A percentile compares a stretch with the other conserved stretches of the same genome.
Conservation (phyloP, 1,140 invertebrate genomes). For the Drosophila ficusphila region DNA sequence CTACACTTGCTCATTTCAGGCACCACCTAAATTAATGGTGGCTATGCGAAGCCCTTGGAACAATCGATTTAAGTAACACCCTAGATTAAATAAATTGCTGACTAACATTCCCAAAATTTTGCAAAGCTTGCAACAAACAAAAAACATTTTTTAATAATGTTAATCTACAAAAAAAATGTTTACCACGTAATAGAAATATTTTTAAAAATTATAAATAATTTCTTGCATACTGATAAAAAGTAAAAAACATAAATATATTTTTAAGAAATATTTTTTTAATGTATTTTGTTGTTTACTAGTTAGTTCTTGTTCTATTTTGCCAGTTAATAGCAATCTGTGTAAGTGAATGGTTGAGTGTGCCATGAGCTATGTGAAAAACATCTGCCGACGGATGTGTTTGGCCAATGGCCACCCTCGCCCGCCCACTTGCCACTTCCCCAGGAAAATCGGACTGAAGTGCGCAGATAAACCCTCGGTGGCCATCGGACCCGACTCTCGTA, state of each 20-base stretch:
- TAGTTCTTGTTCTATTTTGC: not conserved
- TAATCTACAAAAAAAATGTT: too few species aligned
- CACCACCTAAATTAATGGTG: constrained; percentile 53
- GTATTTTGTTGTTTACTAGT: not conserved
- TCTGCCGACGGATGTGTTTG: constrained; percentile 71
- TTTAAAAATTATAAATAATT: too few species aligned
- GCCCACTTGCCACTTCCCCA: constrained; percentile 13
- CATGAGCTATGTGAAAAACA: constrained; percentile 61
- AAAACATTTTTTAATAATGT: too few species aligned
- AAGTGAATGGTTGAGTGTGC: constrained; percentile 3
- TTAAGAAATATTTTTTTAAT: not conserved
- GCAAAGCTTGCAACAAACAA: too few species aligned
- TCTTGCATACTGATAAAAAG: too few species aligned
- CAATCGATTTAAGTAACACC: not conserved
- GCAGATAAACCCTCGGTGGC: constrained; percentile 57
- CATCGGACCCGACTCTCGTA: constrained; percentile 19
- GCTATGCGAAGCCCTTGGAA: not conserved
- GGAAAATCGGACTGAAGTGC: constrained; percentile 52
- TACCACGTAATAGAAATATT: too few species aligned
- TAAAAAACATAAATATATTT: too few species aligned
- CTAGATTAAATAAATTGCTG: constrained; percentile 4
- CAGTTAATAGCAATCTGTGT: not conserved
- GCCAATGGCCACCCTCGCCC: too few species aligned
- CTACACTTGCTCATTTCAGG: constrained; percentile 69
- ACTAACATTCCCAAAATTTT: too few species aligned